These are phyloP conservation scores for Ectobius pallidus DNA, from an alignment of 2,888 invertebrate genomes.

Conservation along the genomic window DNA sequence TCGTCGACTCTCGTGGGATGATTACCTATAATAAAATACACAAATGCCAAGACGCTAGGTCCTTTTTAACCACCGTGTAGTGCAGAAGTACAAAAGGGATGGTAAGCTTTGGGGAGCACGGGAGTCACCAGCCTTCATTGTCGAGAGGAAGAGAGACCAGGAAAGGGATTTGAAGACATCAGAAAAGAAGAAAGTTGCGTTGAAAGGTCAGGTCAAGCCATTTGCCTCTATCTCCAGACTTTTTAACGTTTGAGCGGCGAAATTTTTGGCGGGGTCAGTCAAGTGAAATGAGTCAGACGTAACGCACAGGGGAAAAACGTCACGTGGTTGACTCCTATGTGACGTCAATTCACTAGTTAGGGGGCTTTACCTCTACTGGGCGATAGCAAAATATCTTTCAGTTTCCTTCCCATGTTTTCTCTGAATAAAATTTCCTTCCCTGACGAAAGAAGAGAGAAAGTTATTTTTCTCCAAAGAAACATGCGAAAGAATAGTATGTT, in stretches of 20 bases:
- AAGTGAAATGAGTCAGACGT: slow-evolving; percentile 10
- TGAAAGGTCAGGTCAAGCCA: slow-evolving; percentile 20
- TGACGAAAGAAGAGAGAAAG: too few relatives aligned
- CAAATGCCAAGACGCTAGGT: too few relatives aligned
- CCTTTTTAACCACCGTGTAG: too few relatives aligned
- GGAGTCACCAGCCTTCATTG: too few relatives aligned
- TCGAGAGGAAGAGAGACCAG: background rate
- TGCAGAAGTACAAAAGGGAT: background rate
- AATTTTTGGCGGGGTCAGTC: slow-evolving; percentile 8
- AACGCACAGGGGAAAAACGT: background rate
- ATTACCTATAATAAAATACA: too few relatives aligned
- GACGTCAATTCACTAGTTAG: background rate
- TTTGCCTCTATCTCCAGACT: slow-evolving; percentile 11
- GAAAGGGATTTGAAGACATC: slow-evolving; percentile 11
- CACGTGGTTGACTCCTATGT: background rate
- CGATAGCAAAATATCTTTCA: too few relatives aligned
- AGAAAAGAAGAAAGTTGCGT: background rate
- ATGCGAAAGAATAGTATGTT: too few relatives aligned
- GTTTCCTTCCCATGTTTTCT: too few relatives aligned
- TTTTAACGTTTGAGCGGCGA: slow-evolving; percentile 11
- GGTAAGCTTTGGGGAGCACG: background rate
- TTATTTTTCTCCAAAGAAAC: too few relatives aligned
- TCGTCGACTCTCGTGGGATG: too few relatives aligned
- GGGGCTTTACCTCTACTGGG: too few relatives aligned
- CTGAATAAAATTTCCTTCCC: too few relatives aligned